Evolutionary conservation across 1,140 invertebrate genomes (phyloP), one percentile per base, ranked within the genome.

Genomic region (Zaprionus lachaisei): DNA sequence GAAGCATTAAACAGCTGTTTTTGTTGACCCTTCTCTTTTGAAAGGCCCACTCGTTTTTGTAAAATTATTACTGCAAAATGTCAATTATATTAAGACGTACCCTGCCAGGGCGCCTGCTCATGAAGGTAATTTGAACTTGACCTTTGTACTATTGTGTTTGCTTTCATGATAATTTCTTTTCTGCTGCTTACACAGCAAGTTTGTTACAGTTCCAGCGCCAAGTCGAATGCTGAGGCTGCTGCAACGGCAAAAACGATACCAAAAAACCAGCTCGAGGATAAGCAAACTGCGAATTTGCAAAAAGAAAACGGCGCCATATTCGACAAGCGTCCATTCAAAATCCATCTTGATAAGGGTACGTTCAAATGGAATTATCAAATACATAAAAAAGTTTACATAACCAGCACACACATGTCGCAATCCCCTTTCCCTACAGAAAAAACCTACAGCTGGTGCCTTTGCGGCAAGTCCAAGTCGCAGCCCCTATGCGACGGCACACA

Each of bases 401-500:
- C 76, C 83, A 63, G 54, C 74, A 78, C 34, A 63, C 57, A 66
- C 64, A 64, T 64, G 66, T 49, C 57, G 57, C 65, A 60, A 51
- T 22, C 37, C n/a, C n/a, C 37, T 22, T 26, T 34, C 11, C 38
- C 22, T 85, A 55, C 68, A 93, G 96, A 95, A 26, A 98, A 99
- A 94, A 95, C 93, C n/a, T 99, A 99, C 93, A 92, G 94, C 15
- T 99, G 98, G 98, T 99, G 99, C 93, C 93, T 96, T 4, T 99
- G 99, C 94, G 99, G 99, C 4, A 95, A 95, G 63, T 99, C 98
- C 81, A 96, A 98, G 82, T 95, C 93, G 62, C 98, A 99, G 94
- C 98, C 98, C 0, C 94, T 99, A n/a, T 99, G 99, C 94, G 98
- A 99, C 94, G 96, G 96, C 5, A 97, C 96, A 9, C 98, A 99